phyloP scores from a whole-genome alignment of 2,888 invertebrate genomes.

The Smittia aterrima region DNA sequence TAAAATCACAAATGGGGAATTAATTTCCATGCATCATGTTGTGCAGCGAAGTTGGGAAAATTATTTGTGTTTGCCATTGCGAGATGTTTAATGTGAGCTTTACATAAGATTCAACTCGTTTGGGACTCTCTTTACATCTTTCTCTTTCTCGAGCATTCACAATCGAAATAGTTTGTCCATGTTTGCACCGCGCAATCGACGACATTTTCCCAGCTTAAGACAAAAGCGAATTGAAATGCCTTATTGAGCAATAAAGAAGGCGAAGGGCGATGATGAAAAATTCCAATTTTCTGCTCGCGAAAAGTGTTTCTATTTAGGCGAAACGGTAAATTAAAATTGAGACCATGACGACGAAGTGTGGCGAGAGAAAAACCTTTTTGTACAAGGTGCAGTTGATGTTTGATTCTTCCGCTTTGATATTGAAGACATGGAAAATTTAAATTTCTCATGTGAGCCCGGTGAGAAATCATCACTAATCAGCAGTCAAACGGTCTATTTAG shows the following conservation, averaged over 20 bases:
- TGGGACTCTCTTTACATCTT: neutral
- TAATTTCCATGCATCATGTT: slow-evolving; percentile 34
- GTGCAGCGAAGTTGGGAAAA: neutral
- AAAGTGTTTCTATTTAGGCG: neutral
- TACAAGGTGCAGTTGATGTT: slow-evolving; percentile 4
- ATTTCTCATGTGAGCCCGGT: neutral
- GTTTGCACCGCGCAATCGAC: neutral
- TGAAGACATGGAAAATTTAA: neutral
- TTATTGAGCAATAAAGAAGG: slow-evolving; percentile 13
- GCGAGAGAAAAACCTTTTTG: neutral
- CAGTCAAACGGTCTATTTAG: too few relatives aligned
- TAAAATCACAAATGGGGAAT: slow-evolving; percentile 35
- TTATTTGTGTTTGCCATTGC: slow-evolving; percentile 11
- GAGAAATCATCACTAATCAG: too few relatives aligned
- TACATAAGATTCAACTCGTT: slow-evolving; percentile 24
- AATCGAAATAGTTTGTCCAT: slow-evolving; percentile 20
- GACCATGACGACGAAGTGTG: neutral
- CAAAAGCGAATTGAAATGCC: slow-evolving; percentile 10
- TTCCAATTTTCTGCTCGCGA: neutral
- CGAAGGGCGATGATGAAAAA: slow-evolving; percentile 1
- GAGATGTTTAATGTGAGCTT: slow-evolving; percentile 6
- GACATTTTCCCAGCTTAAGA: neutral
- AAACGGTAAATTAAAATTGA: neutral
- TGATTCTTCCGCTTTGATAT: neutral
- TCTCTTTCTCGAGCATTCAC: slow-evolving; percentile 1